Evolutionary conservation across 2,113 vertebrate species (phyloP), one percentile per base, ranked within the genome.

Genomic region (Ptilorrhoa leucosticta): DNA sequence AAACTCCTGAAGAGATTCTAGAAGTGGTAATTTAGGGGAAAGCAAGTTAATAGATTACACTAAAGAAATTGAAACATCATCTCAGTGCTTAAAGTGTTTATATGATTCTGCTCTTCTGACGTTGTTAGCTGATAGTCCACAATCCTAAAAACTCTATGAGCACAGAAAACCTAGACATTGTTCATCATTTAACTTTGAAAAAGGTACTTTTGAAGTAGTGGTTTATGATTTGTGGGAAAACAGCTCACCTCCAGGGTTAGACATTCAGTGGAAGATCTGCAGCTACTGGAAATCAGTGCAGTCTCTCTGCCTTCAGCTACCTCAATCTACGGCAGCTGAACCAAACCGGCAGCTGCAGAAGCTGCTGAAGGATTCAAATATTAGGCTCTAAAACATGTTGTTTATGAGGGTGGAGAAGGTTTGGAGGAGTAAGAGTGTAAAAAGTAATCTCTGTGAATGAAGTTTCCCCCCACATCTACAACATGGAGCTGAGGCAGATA

Each of bases 401-500:
- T 70, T 48, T 66, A 40, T 0, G 1, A 78, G 48, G n/a, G 15
- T 73, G 56, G 68, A 83, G 65, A 56, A 85, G 51, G 26, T 66
- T 68, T 70, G 72, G 89, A 91, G 69, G 42, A 80, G 64, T 2
- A 68, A 40, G 58, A 61, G n/a, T 35, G 23, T 53, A 94, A 80
- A 90, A 94, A 48, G 47, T 80, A 13, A 76, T 77, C 37, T 53
- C 78, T 57, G 47, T 13, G 47, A 85, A 47, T 68, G 69, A 79
- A 80, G 51, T 6, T 20, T 51, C 54, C 50, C 79, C 64, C 22
- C n/a, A n/a, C 33, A 76, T 39, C 50, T 83, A 58, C 68, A 57
- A 22, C 37, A 73, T 37, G 77, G 48, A 86, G 77, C 84, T 90
- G 30, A 83, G 60, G 72, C 71, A 87, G 33, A 16, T 82, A 91